Conservation (phyloP, 1,140 invertebrate species). For the Bombus turneri region DNA sequence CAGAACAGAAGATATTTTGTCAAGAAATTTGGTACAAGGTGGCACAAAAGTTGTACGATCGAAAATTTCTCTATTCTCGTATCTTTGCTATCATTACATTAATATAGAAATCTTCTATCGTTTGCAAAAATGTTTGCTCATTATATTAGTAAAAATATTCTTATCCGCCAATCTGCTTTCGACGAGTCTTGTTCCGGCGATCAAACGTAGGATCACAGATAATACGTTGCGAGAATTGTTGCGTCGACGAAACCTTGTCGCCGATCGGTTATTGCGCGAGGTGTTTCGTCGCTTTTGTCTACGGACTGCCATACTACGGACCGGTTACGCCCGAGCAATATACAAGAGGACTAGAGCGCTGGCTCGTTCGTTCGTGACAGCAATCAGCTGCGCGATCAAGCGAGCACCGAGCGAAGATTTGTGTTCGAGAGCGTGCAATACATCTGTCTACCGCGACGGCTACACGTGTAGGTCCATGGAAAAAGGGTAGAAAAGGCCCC, state of each 20-base stretch:
- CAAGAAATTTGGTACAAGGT: too few relatives aligned
- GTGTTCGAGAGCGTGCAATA: constrained; percentile 26
- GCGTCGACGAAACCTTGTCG: background rate
- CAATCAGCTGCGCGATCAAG: constrained; percentile 47
- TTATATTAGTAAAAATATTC: too few relatives aligned
- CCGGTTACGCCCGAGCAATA: constrained; percentile 18
- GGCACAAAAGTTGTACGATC: too few relatives aligned
- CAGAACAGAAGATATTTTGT: too few relatives aligned
- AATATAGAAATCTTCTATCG: too few relatives aligned
- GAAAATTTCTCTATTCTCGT: too few relatives aligned
- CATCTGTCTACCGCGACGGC: constrained; percentile 28
- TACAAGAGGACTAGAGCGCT: background rate
- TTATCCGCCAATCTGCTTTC: background rate
- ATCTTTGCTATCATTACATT: too few relatives aligned
- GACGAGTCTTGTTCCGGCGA: background rate
- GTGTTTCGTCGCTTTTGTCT: constrained; percentile 33
- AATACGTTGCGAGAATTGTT: constrained; percentile 1
- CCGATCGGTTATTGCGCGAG: constrained; percentile 8
- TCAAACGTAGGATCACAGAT: background rate
- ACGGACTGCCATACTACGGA: background rate
- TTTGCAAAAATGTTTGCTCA: too few relatives aligned
- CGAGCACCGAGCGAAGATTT: constrained; percentile 24
- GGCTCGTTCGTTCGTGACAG: constrained; percentile 30
- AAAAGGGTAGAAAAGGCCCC: constrained; percentile 39
- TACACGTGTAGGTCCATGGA: constrained; percentile 16